phyloP scores from a whole-genome alignment of 1,140 invertebrate genomes.

The Tetranychus cinnabarinus region DNA sequence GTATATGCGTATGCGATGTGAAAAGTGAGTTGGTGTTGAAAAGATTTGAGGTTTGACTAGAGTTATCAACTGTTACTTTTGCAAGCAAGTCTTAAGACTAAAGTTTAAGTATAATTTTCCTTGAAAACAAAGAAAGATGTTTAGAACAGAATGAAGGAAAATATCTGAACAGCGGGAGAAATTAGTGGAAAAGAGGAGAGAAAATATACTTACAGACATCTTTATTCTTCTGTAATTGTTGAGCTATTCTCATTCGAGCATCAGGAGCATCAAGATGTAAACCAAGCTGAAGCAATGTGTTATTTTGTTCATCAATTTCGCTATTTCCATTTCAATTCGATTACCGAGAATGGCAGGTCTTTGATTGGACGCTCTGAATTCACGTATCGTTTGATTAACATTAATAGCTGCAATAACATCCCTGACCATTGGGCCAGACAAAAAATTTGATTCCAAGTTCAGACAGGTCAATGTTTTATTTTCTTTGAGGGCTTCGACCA shows the following conservation, averaged over 20 bases:
- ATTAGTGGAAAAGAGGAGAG: too few relatives aligned
- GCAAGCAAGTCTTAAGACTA: too few relatives aligned
- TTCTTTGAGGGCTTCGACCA: slow-evolving; percentile 58
- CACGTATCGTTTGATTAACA: slow-evolving; percentile 59
- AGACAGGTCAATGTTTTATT: slow-evolving; percentile 67
- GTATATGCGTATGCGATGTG: too few relatives aligned
- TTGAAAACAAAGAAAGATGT: too few relatives aligned
- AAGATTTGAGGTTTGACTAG: too few relatives aligned
- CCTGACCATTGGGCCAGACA: slow-evolving; percentile 46
- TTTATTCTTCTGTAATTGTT: slow-evolving; percentile 80
- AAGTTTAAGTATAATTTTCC: too few relatives aligned
- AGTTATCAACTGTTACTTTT: too few relatives aligned
- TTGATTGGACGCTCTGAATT: slow-evolving; percentile 88
- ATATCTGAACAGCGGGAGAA: too few relatives aligned
- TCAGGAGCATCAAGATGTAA: slow-evolving; percentile 88
- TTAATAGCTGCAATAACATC: slow-evolving; percentile 60
- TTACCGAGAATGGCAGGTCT: slow-evolving; percentile 81
- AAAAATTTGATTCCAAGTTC: slow-evolving; percentile 90
- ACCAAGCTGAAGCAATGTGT: slow-evolving; percentile 65
- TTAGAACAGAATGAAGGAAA: too few relatives aligned
- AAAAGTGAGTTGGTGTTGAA: too few relatives aligned
- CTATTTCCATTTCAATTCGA: slow-evolving; percentile 95
- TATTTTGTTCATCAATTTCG: slow-evolving; percentile 71
- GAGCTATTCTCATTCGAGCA: slow-evolving; percentile 69
- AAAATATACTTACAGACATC: slow-evolving; percentile 26